These are phyloP conservation scores for Diarsia mendica DNA, from an alignment of 2,888 invertebrate genomes.

Conservation along the genomic window DNA sequence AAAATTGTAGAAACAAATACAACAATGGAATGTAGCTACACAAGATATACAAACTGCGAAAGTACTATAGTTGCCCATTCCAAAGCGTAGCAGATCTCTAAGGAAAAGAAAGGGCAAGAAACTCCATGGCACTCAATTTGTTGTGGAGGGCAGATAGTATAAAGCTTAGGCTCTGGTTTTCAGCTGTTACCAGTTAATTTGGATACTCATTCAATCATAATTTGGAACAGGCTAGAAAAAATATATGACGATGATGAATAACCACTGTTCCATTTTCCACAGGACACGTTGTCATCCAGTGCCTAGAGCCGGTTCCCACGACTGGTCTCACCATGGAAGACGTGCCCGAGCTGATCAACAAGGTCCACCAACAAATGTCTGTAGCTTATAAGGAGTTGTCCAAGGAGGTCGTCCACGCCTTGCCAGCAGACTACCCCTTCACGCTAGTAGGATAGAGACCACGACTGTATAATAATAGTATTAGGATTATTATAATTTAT, in stretches of 20 bases:
- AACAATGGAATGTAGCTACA: too few relatives aligned
- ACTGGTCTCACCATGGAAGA: conserved; percentile 83
- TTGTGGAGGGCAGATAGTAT: not conserved
- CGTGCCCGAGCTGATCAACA: conserved; percentile 83
- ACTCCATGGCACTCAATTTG: too few relatives aligned
- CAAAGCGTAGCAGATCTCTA: too few relatives aligned
- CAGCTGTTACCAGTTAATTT: not conserved
- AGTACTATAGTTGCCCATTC: too few relatives aligned
- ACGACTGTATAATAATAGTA: conserved; percentile 40
- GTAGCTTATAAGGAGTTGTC: conserved; percentile 82
- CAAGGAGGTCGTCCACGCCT: conserved; percentile 82
- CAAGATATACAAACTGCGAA: too few relatives aligned
- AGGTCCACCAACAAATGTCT: conserved; percentile 85
- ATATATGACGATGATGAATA: not conserved
- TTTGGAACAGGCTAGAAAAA: not conserved
- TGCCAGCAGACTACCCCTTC: conserved; percentile 83
- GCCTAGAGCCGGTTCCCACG: conserved; percentile 88
- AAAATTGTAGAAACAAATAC: too few relatives aligned
- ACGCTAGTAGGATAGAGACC: conserved; percentile 69
- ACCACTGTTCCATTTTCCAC: conserved; percentile 57
- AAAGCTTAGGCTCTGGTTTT: too few relatives aligned
- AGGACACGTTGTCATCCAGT: conserved; percentile 89
- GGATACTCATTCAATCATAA: not conserved
- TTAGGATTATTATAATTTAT: conserved; percentile 25
- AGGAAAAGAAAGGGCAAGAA: too few relatives aligned